Evolutionary conservation across 2,797 vertebrate genomes (phyloP).

Genomic region (Sciaenops ocellatus): DNA sequence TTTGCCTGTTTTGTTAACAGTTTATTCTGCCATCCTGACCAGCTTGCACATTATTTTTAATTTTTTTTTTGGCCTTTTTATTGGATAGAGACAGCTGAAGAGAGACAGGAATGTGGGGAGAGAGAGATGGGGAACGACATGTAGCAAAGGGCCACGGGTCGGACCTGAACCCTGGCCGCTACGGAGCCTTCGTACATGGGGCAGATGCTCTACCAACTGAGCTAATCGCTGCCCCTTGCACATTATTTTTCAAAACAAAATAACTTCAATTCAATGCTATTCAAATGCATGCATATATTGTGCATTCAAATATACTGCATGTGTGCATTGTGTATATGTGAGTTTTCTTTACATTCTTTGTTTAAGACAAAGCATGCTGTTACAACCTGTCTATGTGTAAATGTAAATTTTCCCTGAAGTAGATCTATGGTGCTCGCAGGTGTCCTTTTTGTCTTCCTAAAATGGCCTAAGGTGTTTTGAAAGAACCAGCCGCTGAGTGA

Average conservation of each 20-base stretch:
- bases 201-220: no score
- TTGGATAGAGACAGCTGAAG: no score
- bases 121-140: no score
- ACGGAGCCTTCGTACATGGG: no score
- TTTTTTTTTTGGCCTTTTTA: no score
- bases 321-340: not conserved
- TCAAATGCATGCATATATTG: conserved; percentile 23
- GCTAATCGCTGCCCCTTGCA: no score
- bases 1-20: conserved; percentile 37
- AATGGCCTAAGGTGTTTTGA: conserved; percentile 70
- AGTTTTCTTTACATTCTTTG: conserved; percentile 34
- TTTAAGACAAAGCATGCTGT: conserved; percentile 26
- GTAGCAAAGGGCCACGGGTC: no score
- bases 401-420: conserved; percentile 64
- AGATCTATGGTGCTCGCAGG: conserved; percentile 60
- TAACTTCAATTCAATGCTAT: not conserved
- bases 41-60: not conserved
- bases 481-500: conserved; percentile 62
- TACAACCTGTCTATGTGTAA: conserved; percentile 44
- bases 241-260: not conserved
- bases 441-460: conserved; percentile 65
- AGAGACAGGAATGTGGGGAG: no score
- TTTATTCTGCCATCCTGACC: conserved; percentile 20
- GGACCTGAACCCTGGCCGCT: no score
- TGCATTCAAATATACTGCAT: conserved; percentile 14